Conservation (phyloP, 2,888 invertebrate species). For the Cephus sareptanus region DNA sequence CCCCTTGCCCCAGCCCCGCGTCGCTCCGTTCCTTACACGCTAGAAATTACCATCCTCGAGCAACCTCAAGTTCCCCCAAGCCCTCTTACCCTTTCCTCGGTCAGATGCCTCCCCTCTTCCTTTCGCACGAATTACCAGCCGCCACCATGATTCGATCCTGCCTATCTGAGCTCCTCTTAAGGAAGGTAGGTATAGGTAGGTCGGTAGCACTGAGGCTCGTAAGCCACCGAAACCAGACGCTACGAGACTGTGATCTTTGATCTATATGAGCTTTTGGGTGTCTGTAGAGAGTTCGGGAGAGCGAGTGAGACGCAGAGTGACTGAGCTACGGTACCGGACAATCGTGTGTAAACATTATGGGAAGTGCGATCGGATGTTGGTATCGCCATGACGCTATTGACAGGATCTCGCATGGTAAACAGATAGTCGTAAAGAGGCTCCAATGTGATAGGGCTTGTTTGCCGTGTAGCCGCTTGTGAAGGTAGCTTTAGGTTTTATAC, state of each 20-base stretch:
- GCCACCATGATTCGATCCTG: neutral
- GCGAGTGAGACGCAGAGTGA: neutral
- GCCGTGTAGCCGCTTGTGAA: neutral
- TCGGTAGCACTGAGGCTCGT: neutral
- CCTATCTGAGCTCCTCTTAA: neutral
- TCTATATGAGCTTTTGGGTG: neutral
- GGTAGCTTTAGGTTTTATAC: neutral
- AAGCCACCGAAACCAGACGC: neutral
- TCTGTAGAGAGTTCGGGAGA: neutral
- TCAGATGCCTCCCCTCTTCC: neutral
- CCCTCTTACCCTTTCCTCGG: neutral
- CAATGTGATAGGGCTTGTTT: slow-evolving; percentile 8
- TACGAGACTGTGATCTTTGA: neutral
- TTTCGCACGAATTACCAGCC: neutral
- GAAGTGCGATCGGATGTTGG: neutral
- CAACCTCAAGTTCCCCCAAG: neutral
- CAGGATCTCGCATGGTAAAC: slow-evolving; percentile 15
- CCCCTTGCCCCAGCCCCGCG: neutral
- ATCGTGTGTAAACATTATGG: neutral
- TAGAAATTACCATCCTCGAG: neutral
- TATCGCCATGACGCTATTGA: slow-evolving; percentile 17
- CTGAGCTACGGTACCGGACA: neutral
- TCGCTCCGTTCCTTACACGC: neutral
- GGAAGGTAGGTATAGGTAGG: neutral
- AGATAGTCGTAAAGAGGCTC: slow-evolving; percentile 22